Base-by-base conservation (phyloP, 1,140 invertebrate genomes). In the Eulimnadia texana region DNA sequence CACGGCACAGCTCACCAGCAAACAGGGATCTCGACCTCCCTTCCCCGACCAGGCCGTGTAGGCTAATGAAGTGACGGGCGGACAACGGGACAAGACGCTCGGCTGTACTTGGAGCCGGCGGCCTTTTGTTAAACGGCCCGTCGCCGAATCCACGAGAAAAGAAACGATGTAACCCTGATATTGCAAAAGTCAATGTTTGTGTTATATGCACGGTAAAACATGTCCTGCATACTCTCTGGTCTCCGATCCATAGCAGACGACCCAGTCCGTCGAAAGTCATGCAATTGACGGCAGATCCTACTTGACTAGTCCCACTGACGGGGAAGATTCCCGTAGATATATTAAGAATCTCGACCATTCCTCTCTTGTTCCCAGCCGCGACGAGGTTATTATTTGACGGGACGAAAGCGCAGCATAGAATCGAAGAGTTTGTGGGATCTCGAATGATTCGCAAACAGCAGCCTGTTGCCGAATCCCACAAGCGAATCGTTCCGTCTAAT, bases 361-460 rank as follows among this genome's bases (percentile, higher is more conserved):
- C 86, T 69, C 79, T 79, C 13, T 79, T 81, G 70, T 88, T 92
- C 1, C 88, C 88, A 63, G 84, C 82, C 69, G 89, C 79, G 66
- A 91, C 82, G 76, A 92, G 82, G 75, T 93, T 93, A 69, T 92
- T 91, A 72, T 93, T 93, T 22, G 82, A 77, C 0, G 89, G 88
- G 70, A 89, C 85, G 72, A 93, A 93, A 25, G 81, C 77, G 72
- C 86, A 90, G 64, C 81, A 86, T 1, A 86, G 74, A 50, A 90
- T 74, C 69, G 85, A 80, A 16, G 78, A 76, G 49, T 70, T 70
- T 33, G 81, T 72, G 64, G 80, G 82, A 72, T 87, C 85, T 54
- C 69, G 70, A 25, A 86, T 79, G 29, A 76, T 75, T 59, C 86
- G 72, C 61, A 92, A 74, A 68, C 86, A 88, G 11, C 69, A 71